Evolutionary conservation across 2,888 invertebrate species (phyloP).

Genomic region (Phengaris arion): DNA sequence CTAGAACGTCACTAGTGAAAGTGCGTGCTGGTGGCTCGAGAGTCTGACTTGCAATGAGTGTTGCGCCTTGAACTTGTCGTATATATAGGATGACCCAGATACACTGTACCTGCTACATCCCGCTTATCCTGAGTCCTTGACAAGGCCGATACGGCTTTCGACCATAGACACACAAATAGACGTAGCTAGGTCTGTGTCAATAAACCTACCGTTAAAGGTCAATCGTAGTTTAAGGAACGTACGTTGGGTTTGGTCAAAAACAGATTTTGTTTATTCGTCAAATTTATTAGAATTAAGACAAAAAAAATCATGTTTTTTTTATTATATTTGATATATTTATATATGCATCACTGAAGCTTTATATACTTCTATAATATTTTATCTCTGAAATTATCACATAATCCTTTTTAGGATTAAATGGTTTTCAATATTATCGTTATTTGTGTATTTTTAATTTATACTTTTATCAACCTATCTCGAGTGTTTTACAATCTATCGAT

Average conservation of each 20-base stretch:
- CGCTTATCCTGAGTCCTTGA: constrained; percentile 56
- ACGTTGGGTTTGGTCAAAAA: too few species aligned
- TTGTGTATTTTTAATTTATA: neutral
- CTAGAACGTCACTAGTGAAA: constrained; percentile 66
- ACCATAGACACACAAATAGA: neutral
- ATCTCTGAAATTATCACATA: too few species aligned
- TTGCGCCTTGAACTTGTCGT: constrained; percentile 90
- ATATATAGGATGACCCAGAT: constrained; percentile 92
- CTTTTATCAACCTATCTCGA: neutral
- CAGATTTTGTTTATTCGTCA: too few species aligned
- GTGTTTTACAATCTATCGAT: neutral
- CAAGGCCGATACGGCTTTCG: constrained; percentile 47
- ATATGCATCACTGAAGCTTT: too few species aligned
- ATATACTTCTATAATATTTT: too few species aligned
- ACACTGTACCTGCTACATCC: constrained; percentile 71
- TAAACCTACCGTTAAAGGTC: too few species aligned
- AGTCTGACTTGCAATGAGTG: constrained; percentile 80
- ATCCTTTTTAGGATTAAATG: neutral
- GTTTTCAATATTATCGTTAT: neutral
- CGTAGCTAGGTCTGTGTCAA: too few species aligned
- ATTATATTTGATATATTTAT: too few species aligned
- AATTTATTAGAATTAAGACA: too few species aligned
- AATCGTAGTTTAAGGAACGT: too few species aligned
- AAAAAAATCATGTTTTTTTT: too few species aligned
- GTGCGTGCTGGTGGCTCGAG: constrained; percentile 71